phyloP scores from a whole-genome alignment of 2,888 invertebrate species.

The Seira sanloemensis region DNA sequence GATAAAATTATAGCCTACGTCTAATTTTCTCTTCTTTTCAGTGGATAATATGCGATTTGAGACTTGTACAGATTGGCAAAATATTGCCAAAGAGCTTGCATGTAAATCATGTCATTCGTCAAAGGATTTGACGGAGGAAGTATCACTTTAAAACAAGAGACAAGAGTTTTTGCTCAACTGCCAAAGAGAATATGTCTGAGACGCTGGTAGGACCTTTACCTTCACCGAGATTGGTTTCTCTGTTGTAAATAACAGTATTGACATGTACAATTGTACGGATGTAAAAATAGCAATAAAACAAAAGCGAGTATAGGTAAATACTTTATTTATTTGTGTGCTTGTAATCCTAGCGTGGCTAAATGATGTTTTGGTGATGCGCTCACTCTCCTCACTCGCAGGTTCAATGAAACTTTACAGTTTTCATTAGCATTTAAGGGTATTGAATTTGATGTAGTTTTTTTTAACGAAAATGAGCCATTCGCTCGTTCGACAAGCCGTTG shows the following conservation, averaged over 20 bases:
- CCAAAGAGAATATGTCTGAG: not conserved
- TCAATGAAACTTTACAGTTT: slow-evolving; percentile 51
- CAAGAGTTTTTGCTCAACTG: not conserved
- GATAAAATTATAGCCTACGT: not conserved
- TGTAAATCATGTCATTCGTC: not conserved
- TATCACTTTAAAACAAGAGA: not conserved
- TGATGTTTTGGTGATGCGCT: not conserved
- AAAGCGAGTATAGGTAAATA: not conserved
- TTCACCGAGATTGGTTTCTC: not conserved
- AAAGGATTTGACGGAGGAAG: not conserved
- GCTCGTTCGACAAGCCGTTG: slow-evolving; percentile 38
- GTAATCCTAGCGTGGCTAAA: not conserved
- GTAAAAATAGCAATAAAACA: not conserved
- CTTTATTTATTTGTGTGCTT: not conserved
- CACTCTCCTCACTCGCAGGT: slow-evolving; percentile 21
- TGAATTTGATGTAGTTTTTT: not conserved
- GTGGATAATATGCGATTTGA: not conserved
- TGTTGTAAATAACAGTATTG: not conserved
- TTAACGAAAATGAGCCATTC: not conserved
- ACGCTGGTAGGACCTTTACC: not conserved
- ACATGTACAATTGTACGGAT: slow-evolving; percentile 8
- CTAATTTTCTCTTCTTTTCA: not conserved
- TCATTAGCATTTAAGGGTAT: not conserved
- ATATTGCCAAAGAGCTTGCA: not conserved
- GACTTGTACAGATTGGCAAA: not conserved